A percentile compares a stretch with the other conserved stretches of the same genome.
Evolutionary conservation across 2,888 invertebrate species (phyloP).

Genomic region (Schizaphis graminum): DNA sequence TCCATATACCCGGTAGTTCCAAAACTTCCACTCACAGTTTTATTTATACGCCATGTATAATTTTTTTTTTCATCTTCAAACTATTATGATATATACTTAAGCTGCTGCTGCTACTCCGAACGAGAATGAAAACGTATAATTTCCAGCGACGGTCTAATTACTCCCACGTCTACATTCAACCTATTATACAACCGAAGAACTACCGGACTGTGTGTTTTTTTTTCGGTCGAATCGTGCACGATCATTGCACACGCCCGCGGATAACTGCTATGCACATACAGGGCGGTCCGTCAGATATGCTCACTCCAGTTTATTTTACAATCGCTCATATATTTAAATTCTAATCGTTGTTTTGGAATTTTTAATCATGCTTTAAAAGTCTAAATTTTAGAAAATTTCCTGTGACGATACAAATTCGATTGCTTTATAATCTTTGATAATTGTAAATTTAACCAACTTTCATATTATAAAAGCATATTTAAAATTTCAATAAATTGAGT

Average conservation of each 20-base stretch:
- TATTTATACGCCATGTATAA: neutral
- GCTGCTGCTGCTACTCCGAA: neutral
- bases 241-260: constrained; percentile 31
- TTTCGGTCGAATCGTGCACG: constrained; percentile 43
- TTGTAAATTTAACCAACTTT: neutral
- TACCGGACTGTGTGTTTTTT: constrained; percentile 55
- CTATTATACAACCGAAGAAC: neutral
- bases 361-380: neutral
- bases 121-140: constrained; percentile 44
- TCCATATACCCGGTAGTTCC: constrained; percentile 11
- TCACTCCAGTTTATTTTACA: neutral
- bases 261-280: neutral
- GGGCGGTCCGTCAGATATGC: neutral
- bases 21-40: neutral
- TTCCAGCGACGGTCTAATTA: constrained; percentile 50
- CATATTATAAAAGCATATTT: neutral
- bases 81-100: neutral
- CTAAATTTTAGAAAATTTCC: neutral
- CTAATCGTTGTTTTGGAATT: neutral
- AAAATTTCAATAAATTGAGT: neutral
- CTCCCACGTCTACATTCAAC: constrained; percentile 35
- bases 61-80: neutral
- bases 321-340: neutral
- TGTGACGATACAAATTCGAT: neutral
- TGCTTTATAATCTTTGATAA: neutral